A percentile compares a stretch with the other conserved stretches of the same genome.
Evolutionary conservation across 2,113 vertebrate species (phyloP).

Genomic region (Tragelaphus strepsiceros): DNA sequence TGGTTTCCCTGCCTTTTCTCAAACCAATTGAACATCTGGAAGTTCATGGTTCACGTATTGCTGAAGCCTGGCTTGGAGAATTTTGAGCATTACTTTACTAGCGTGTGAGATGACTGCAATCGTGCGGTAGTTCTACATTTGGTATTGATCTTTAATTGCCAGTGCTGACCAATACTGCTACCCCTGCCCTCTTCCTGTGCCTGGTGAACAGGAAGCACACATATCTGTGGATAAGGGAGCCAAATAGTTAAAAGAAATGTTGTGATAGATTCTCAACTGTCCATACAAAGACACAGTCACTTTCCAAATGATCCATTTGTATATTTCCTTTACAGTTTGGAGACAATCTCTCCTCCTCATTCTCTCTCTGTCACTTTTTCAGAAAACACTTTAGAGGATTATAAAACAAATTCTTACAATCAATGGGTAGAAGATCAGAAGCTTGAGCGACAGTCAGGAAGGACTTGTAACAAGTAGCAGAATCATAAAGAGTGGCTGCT

Average conservation of each 20-base stretch:
- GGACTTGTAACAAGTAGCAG: background rate
- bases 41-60: accelerated
- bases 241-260: background rate
- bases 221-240: background rate
- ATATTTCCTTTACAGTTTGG: background rate
- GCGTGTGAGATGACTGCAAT: background rate
- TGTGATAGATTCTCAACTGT: background rate
- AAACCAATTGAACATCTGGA: background rate
- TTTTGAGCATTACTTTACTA: background rate
- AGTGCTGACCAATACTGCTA: background rate
- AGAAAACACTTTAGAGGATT: background rate
- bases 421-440: background rate
- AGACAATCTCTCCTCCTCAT: background rate
- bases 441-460: background rate
- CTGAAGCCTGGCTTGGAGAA: background rate
- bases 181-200: background rate
- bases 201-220: background rate
- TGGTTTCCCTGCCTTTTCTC: background rate
- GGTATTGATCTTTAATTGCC: background rate
- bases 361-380: background rate
- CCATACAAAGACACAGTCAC: background rate
- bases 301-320: background rate
- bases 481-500: background rate
- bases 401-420: background rate
- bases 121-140: background rate